Base-by-base conservation (phyloP, 2,888 invertebrate genomes). In the Xestia c-nigrum region DNA sequence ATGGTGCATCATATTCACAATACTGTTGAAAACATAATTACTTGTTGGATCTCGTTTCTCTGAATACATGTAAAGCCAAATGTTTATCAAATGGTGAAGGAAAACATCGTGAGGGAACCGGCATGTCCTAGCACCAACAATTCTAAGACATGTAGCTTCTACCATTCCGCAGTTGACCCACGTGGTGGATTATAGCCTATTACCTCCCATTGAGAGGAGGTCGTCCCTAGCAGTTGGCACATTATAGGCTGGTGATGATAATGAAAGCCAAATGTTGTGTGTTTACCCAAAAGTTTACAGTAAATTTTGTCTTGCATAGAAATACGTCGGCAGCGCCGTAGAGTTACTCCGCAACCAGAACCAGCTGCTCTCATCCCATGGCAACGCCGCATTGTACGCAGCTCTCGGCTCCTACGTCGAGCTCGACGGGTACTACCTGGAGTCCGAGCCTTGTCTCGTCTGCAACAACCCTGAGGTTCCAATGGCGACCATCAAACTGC, bases 401-500 rank as follows among this genome's bases (percentile, higher is more conserved):
- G 98, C 99, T 66, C 97, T 99, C 76, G 98, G 99, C 72, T 99
- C 99, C n/a, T 98, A 98, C 91, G 98, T 99, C 1, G 99, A 99
- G 92, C 97, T 99, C 66, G 99, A 99, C 92, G 99, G 99, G 0
- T 99, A 99, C 95, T 99, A 99, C 93, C 96, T 99, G 81, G 99
- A 99, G 96, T 99, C 99, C 40, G 99, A 99, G 92, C 99, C 99
- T 0, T 99, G 99, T 91, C 97, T 99, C 76, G 99, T 99, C 0
- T 99, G 99, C 95, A 99, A 99, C 95, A 99, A 99, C 96, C 99
- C 99, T 0, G 99, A 99, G 94, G 98, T 99, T 31, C 98, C 99
- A 0, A 98, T 99, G 97, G 97, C 98, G 0, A 98, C 98, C 74
- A 98, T 99, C 86, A 99, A 99, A 94, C 95, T 99, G 74, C 98